phyloP scores from a whole-genome alignment of 2,888 invertebrate species.

The Aphodius granarius region DNA sequence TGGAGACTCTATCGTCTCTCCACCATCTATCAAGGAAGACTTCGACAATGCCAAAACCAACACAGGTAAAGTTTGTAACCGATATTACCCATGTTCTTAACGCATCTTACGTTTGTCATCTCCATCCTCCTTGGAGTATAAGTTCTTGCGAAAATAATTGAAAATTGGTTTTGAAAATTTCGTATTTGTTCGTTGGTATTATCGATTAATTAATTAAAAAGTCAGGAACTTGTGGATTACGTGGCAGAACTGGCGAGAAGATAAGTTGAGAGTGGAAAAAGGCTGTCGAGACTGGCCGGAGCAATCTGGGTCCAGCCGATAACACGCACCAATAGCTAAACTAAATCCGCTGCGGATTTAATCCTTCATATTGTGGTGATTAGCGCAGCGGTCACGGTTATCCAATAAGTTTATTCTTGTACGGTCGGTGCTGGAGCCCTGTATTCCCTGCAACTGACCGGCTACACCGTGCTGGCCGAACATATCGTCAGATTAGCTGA shows the following conservation, averaged over 20 bases:
- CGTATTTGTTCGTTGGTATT: neutral
- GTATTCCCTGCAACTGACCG: constrained; percentile 21
- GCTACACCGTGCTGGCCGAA: constrained; percentile 63
- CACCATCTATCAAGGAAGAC: constrained; percentile 67
- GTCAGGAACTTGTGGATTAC: neutral
- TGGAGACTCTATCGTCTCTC: constrained; percentile 55
- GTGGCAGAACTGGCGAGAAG: neutral
- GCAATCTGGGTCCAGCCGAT: constrained; percentile 49
- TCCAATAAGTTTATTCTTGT: constrained; percentile 47
- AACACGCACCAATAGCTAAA: constrained; percentile 54
- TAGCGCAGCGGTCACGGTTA: constrained; percentile 42
- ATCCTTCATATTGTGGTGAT: constrained; percentile 54
- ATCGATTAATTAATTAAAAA: neutral
- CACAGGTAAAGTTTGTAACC: constrained; percentile 24
- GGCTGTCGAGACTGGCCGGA: neutral
- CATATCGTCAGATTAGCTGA: constrained; percentile 68
- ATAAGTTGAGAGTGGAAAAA: neutral
- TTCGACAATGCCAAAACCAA: constrained; percentile 63
- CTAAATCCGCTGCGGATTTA: constrained; percentile 53
- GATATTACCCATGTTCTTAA: too few species aligned
- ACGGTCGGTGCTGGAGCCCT: constrained; percentile 34
- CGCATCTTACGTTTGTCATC: too few species aligned
- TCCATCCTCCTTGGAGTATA: too few species aligned
- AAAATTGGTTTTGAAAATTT: neutral
- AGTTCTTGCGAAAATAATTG: too few species aligned